Evolutionary conservation across 2,113 vertebrate species (phyloP).

Genomic region (Shinisaurus crocodilurus): DNA sequence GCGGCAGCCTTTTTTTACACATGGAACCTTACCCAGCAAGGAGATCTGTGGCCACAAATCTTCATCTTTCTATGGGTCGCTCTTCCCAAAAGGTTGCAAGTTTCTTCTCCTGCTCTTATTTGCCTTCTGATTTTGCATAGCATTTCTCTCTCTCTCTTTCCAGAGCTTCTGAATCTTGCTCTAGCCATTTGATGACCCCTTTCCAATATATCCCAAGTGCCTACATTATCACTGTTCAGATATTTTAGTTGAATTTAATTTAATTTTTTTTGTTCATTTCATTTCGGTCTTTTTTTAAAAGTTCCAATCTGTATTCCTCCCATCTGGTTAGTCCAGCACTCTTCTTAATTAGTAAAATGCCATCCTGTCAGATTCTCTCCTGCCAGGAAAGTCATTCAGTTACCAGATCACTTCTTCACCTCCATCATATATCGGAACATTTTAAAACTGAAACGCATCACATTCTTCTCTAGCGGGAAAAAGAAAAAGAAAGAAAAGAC

Average conservation of each 20-base stretch:
- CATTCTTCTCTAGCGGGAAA: constrained; percentile 64
- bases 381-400: constrained; percentile 79
- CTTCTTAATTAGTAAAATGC: constrained; percentile 82
- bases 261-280: constrained; percentile 19
- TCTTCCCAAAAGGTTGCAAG: background rate
- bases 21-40: background rate
- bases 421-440: constrained; percentile 74
- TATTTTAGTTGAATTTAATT: background rate
- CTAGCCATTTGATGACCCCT: background rate
- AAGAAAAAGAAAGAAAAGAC: constrained; percentile 19
- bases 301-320: constrained; percentile 75
- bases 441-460: constrained; percentile 74
- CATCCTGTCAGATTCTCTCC: constrained; percentile 77
- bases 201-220: constrained; percentile 8
- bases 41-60: background rate
- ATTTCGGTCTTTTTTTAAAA: constrained; percentile 42
- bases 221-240: constrained; percentile 11
- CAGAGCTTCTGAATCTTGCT: background rate
- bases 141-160: background rate
- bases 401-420: constrained; percentile 80
- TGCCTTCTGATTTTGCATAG: background rate
- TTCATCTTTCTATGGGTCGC: background rate
- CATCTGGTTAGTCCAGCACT: constrained; percentile 77
- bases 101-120: background rate
- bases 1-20: background rate